Evolutionary conservation across 2,113 vertebrate species (phyloP).

Genomic region (Phyllopteryx taeniolatus): DNA sequence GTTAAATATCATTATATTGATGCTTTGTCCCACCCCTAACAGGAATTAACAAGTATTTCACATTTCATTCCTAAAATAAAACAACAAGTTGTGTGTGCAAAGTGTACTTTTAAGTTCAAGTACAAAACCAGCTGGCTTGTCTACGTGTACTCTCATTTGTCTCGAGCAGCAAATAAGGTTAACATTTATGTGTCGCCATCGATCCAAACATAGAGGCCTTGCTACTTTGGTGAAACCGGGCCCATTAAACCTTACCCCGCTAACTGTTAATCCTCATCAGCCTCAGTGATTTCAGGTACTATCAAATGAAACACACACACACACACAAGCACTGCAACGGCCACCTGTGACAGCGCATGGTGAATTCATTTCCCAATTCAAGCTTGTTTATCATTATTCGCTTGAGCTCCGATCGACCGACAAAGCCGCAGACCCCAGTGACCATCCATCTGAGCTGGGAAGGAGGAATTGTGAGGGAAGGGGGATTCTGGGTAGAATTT

Average conservation of each 20-base stretch:
- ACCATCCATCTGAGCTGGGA: conserved; percentile 47
- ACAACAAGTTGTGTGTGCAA: not conserved
- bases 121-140: not conserved
- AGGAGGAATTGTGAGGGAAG: conserved; percentile 30
- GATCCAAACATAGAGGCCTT: conserved; percentile 33
- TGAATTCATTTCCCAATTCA: conserved; percentile 70
- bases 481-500: conserved; percentile 72
- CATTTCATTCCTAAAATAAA: not conserved
- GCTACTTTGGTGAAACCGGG: conserved; percentile 34
- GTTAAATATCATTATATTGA: too few relatives aligned
- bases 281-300: conserved; percentile 29
- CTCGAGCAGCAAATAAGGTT: conserved; percentile 38
- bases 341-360: conserved; percentile 23
- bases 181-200: conserved; percentile 43
- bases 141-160: conserved; percentile 24
- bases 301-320: conserved; percentile 28
- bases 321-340: not conserved
- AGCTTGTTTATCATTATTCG: conserved; percentile 70
- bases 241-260: conserved; percentile 39
- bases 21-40: too few relatives aligned
- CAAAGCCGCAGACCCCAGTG: conserved; percentile 53
- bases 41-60: too few relatives aligned
- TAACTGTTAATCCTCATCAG: conserved; percentile 31
- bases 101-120: not conserved
- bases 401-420: conserved; percentile 60